Conservation (phyloP, 1,140 invertebrate species). For the Caerostris extrusa region DNA sequence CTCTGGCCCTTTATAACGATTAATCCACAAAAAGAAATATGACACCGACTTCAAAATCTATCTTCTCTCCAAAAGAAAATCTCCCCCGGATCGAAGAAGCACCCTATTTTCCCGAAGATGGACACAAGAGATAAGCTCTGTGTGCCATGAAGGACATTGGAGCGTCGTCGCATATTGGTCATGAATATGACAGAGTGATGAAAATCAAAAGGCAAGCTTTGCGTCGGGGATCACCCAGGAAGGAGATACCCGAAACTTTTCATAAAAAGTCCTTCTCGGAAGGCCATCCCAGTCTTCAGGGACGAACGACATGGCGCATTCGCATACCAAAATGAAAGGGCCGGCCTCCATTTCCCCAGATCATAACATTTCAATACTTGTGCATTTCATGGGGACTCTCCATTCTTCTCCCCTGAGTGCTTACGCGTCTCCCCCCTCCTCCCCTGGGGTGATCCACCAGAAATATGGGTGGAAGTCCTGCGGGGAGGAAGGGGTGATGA, state of each 20-base stretch:
- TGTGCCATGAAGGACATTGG: neutral
- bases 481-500: slow-evolving; percentile 48
- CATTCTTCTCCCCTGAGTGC: slow-evolving; percentile 53
- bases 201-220: slow-evolving; percentile 62
- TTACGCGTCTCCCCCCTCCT: neutral
- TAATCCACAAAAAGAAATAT: too few species aligned
- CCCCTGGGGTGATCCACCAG: neutral
- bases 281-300: slow-evolving; percentile 17
- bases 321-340: slow-evolving; percentile 24
- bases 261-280: neutral
- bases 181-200: slow-evolving; percentile 72
- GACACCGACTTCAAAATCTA: neutral
- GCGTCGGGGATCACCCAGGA: slow-evolving; percentile 27
- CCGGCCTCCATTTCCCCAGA: slow-evolving; percentile 69
- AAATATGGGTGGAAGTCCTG: slow-evolving; percentile 12
- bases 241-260: slow-evolving; percentile 48
- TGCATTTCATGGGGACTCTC: slow-evolving; percentile 40
- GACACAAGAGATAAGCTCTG: slow-evolving; percentile 12
- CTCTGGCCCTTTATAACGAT: too few species aligned
- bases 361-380: slow-evolving; percentile 75
- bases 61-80: neutral
- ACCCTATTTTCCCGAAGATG: neutral
- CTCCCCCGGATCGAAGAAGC: neutral
- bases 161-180: slow-evolving; percentile 58
- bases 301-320: neutral